Evolutionary conservation across 2,888 invertebrate species (phyloP), one percentile per base, ranked within the genome.

Genomic region (Melitaea athalia): DNA sequence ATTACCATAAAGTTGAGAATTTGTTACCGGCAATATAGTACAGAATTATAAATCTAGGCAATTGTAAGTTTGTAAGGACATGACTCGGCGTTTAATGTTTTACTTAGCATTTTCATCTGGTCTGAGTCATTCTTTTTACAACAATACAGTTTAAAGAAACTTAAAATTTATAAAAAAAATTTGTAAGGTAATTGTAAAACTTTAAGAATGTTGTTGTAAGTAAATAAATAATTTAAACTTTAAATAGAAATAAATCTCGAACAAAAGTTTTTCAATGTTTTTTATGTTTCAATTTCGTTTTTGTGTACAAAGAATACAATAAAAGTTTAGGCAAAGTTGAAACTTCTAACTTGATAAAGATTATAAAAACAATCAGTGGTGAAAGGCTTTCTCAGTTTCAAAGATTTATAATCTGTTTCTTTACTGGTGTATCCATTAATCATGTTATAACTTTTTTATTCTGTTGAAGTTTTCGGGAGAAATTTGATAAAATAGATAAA

Each of bases 361-460:
- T 72, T 68, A 66, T 64, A 72, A 70, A 66, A 72, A 62, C 59
- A 70, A 70, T 70, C 74, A 70, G 69, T 71, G 72, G 70, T 77
- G 80, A 81, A 77, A 79, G 78, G 78, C 75, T 75, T 75, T 66
- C 76, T 66, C 65, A 63, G 77, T 79, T 81, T 81, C 78, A 73
- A 76, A 74, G 70, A 76, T 77, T 74, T 80, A 81, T 80, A 85
- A 82, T 83, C 82, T 78, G 77, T 80, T 81, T 80, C 81, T 79
- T 79, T 81, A 80, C 79, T 78, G 80, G 75, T 79, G 81, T 80
- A 79, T 79, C 79, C 79, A 79, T 82, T 85, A 83, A 83, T 84
- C 84, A 81, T 77, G 77, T 74, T 77, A 79, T 72, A 81, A 79
- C 76, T 70, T 72, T 68, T 63, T 69, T 57, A 67, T 64, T 69